Evolutionary conservation across 2,113 vertebrate species (phyloP), one percentile per base, ranked within the genome.

Genomic region (Catharus fuscescens): DNA sequence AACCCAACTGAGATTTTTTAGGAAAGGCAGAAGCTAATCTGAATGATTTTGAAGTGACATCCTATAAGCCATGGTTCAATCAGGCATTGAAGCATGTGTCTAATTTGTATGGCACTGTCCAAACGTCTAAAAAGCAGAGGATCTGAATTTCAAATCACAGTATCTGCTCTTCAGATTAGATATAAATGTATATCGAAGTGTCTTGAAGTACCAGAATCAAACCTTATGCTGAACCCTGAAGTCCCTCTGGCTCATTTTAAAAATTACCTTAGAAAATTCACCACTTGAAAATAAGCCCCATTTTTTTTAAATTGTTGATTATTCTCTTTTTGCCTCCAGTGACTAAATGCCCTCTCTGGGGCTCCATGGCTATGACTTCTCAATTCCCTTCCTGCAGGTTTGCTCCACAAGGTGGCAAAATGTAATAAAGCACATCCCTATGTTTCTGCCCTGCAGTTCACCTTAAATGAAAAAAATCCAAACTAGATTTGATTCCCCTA

Each of bases 401-500:
- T 79, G 6, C 14, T 89, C 70, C 80, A 91, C 77, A 78, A 70
- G 64, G 52, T 91, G 85, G 73, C 56, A 97, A 96, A 90, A 92
- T 57, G n/a, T 26, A 84, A 66, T 85, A 90, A 88, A 79, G 42
- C n/a, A 74, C 26, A 54, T 16, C 32, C 20, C 21, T 18, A 15
- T 1, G 1, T 74, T 86, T 73, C 66, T 97, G 88, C 72, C 83
- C 88, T 62, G 48, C 42, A 69, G 88, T 86, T 96, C 93, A 97
- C 91, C 90, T 96, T 94, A 94, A 89, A 92, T 40, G 42, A 72
- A 65, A 81, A 59, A 88, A 66, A 89, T 34, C 73, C 16, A 15
- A 95, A 90, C 72, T 88, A 86, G 81, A 81, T 92, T 96, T 95
- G 56, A 97, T 97, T 97, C 92, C 87, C 44, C 88, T 83, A 95